Percentiles rank a stretch among this genome's conserved stretches.
Evolutionary conservation across 1,140 invertebrate genomes (phyloP).

Genomic region (Papilio aristodemus): DNA sequence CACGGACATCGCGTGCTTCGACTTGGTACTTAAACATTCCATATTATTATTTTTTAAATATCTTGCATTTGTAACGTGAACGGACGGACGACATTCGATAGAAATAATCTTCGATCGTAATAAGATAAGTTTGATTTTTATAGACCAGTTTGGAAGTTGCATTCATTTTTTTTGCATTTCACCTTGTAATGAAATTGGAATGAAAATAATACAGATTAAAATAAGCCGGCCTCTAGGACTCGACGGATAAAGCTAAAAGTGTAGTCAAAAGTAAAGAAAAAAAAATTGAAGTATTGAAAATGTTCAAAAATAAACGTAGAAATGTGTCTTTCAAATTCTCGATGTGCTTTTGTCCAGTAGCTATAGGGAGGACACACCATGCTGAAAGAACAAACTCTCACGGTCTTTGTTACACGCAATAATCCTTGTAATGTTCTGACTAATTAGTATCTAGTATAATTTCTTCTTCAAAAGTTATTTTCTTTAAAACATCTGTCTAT

Average conservation of each 20-base stretch:
- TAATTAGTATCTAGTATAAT: too few relatives aligned
- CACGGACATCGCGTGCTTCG: conserved; percentile 61
- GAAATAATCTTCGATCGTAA: conserved; percentile 55
- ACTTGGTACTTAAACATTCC: conserved; percentile 78
- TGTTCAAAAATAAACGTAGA: conserved; percentile 69
- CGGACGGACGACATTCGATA: conserved; percentile 37
- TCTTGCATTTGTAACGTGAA: conserved; percentile 39
- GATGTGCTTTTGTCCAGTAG: conserved; percentile 78
- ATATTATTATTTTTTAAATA: conserved; percentile 65
- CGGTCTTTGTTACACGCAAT: background rate
- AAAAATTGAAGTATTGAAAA: conserved; percentile 58
- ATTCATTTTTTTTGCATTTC: conserved; percentile 64
- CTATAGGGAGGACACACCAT: conserved; percentile 53
- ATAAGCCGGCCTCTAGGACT: conserved; percentile 50
- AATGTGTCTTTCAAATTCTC: conserved; percentile 77
- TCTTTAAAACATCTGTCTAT: too few relatives aligned
- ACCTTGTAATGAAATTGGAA: conserved; percentile 44
- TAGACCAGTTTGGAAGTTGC: conserved; percentile 46
- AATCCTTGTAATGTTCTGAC: too few relatives aligned
- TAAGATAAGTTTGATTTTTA: conserved; percentile 71
- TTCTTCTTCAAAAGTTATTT: too few relatives aligned
- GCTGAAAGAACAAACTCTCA: background rate
- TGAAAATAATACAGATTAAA: conserved; percentile 39
- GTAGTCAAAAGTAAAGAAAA: conserved; percentile 61
- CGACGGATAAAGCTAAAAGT: conserved; percentile 74